phyloP scores from a whole-genome alignment of 2,888 invertebrate genomes.

The Rhagonycha fulva region DNA sequence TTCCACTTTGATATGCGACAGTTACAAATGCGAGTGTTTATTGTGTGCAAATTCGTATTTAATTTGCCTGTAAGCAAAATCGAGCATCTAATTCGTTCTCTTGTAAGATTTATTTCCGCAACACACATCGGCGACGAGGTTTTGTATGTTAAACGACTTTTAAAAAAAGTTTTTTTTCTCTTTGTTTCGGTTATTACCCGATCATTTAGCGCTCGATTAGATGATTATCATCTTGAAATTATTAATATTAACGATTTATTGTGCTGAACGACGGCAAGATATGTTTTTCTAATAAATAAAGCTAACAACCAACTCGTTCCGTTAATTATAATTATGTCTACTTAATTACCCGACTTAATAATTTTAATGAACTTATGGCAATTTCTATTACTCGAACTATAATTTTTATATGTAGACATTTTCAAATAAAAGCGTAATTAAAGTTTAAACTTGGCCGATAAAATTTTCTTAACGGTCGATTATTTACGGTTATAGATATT shows the following conservation, averaged over 20 bases:
- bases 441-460: neutral
- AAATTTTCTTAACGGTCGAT: neutral
- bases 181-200: neutral
- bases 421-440: neutral
- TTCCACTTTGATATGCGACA: neutral
- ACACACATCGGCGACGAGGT: neutral
- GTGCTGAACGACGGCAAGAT: neutral
- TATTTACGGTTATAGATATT: neutral
- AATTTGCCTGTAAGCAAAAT: neutral
- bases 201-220: neutral
- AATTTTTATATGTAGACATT: neutral
- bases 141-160: neutral
- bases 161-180: neutral
- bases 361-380: constrained; percentile 3
- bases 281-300: neutral
- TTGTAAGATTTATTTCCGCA: neutral
- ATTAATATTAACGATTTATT: neutral
- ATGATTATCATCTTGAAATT: neutral
- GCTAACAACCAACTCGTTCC: neutral
- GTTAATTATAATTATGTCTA: constrained; percentile 1
- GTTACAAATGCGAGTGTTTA: neutral
- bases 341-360: constrained; percentile 2
- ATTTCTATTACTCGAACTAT: constrained; percentile 2
- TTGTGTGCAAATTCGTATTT: neutral
- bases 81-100: neutral